Conservation (phyloP, 1,140 invertebrate genomes). For the Penaeus japonicus region DNA sequence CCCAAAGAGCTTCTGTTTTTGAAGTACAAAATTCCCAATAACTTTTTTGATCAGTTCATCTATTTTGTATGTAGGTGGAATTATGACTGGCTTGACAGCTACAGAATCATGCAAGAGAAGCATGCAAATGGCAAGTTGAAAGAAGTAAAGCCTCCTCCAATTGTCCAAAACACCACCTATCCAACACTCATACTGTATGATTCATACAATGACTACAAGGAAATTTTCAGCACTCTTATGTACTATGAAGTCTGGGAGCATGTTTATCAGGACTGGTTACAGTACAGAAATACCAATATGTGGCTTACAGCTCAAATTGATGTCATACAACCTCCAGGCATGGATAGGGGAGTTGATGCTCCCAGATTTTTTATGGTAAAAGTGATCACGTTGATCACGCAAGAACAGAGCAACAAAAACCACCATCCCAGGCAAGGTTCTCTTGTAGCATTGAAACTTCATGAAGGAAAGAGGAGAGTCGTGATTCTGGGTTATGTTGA, state of each 20-base stretch:
- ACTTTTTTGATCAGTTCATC: constrained; percentile 47
- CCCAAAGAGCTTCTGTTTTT: constrained; percentile 21
- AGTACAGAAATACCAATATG: constrained; percentile 17
- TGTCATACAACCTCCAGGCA: neutral
- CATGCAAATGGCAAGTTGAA: neutral
- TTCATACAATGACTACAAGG: constrained; percentile 50
- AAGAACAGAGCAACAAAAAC: constrained; percentile 24
- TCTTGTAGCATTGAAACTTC: constrained; percentile 43
- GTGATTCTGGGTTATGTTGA: constrained; percentile 50
- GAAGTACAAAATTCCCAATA: constrained; percentile 26
- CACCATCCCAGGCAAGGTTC: constrained; percentile 42
- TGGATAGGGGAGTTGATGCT: neutral
- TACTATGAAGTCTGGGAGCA: constrained; percentile 57
- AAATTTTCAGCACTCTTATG: constrained; percentile 45
- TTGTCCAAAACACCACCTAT: constrained; percentile 27
- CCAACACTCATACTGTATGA: constrained; percentile 57
- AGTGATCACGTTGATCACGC: constrained; percentile 34
- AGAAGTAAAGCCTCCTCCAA: constrained; percentile 29
- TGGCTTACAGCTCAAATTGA: constrained; percentile 44
- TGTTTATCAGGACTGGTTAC: constrained; percentile 50
- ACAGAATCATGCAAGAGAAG: constrained; percentile 27
- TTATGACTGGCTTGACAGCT: constrained; percentile 57
- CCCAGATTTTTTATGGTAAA: constrained; percentile 48
- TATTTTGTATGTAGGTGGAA: constrained; percentile 51
- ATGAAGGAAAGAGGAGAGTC: constrained; percentile 19